phyloP scores from a whole-genome alignment of 1,140 invertebrate species.

The Aporrectodea caliginosa region DNA sequence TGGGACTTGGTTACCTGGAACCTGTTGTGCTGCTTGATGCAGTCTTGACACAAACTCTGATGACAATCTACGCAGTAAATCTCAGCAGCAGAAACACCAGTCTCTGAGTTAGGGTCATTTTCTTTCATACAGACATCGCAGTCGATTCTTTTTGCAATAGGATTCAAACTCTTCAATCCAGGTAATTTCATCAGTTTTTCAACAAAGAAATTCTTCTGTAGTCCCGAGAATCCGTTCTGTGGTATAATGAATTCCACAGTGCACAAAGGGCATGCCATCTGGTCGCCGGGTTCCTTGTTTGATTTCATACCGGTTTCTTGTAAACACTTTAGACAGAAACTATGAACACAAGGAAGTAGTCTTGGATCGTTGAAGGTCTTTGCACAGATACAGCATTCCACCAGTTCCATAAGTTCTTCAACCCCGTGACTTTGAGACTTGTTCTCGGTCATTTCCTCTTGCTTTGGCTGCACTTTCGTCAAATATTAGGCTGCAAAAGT shows the following conservation, averaged over 20 bases:
- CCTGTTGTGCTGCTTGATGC: not conserved
- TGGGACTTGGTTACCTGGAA: not conserved
- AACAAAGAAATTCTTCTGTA: not conserved
- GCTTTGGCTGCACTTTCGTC: too few relatives aligned
- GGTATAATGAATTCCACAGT: not conserved
- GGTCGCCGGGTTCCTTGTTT: not conserved
- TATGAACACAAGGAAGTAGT: not conserved
- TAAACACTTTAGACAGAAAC: not conserved
- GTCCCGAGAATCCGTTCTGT: not conserved
- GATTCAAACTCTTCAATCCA: not conserved
- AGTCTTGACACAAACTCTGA: not conserved
- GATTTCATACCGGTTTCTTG: not conserved
- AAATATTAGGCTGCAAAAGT: too few relatives aligned
- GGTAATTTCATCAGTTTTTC: not conserved
- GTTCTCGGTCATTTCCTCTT: too few relatives aligned
- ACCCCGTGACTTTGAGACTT: too few relatives aligned
- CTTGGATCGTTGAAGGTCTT: not conserved
- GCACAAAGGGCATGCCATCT: not conserved
- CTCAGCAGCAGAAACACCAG: not conserved
- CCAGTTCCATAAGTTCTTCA: too few relatives aligned
- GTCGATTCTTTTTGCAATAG: not conserved
- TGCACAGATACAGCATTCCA: not conserved
- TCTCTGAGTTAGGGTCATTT: too few relatives aligned
- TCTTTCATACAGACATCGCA: too few relatives aligned
- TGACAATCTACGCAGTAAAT: not conserved